Base-by-base conservation (phyloP, 2,113 vertebrate genomes). In the Elanus axillaris region DNA sequence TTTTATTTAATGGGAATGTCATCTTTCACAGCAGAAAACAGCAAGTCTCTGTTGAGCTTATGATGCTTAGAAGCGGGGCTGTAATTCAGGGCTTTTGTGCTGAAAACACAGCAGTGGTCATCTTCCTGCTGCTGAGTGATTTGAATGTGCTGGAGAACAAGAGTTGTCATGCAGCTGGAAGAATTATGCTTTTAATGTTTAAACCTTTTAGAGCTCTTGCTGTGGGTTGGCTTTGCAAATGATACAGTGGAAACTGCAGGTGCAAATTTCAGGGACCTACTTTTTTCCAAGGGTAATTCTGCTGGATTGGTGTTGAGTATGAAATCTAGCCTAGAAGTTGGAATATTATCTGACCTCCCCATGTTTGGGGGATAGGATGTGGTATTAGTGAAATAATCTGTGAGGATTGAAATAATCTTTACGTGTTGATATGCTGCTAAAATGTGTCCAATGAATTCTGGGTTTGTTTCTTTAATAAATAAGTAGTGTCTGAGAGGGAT, bases 321-420 rank as follows among this genome's bases (percentile, higher is more conserved):
- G 58, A 84, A 88, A 78, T 59, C 16, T 62, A 84, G 31, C 42
- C 34, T 72, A 47, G 74, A 86, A 88, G 48, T 5, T 53, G 59
- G 38, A 53, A 48, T 32, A 7, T 69, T 36, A 36, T 58, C 42
- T 71, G 83, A 82, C 72, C 60, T 64, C 56, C 68, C 73, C 6
- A 0, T 67, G 38, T 53, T 52, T 55, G 38, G 62, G 52, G 32
- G 59, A 23, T 55, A 72, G 67, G 56, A 55, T 56, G 64, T 83
- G 66, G 53, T 66, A 48, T 97, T 77, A 90, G 64, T 55, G 48
- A 92, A 89, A 74, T 92, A 79, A 94, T 84, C 63, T 58, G 34
- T 62, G 75, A 85, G 81, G 62, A 86, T 10, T 93, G 64, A 58
- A 97, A 92, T 85, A 90, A 90, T 93, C 92, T 88, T 78, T 42